Evolutionary conservation across 2,888 invertebrate species (phyloP), one percentile per base, ranked within the genome.

Genomic region (Tetrapedia diversipes): DNA sequence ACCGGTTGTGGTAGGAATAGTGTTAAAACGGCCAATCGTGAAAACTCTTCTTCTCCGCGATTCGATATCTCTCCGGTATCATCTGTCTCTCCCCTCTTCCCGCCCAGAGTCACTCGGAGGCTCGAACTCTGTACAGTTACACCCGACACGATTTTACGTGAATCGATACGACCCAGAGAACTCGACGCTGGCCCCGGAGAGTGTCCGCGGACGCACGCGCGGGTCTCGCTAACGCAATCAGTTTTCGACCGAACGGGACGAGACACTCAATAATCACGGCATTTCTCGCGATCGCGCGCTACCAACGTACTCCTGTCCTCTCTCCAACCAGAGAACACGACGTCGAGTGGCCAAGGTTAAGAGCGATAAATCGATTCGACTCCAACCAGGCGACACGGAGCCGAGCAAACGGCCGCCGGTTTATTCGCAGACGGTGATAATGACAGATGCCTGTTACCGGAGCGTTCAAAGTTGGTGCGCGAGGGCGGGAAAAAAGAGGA

Each of bases 301-400:
- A 19, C 11, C 43, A 37, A 11, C 19, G n/a, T n/a, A 8, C 32
- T 27, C 32, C 11, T n/a, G 8, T 16, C 14, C 14, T 34, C 43
- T 43, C 43, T 45, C n/a, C 2, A n/a, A 14, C 64, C 16, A 45
- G 61, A 39, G 41, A 54, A 60, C 27, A 32, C 65, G 37, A 27
- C 64, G 51, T 37, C 51, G 27, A 49, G 41, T 39, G 65, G 41
- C 43, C 74, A 65, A 78, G 79, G 74, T 80, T 63, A 39, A 51
- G 43, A 16, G 37, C 54, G 74, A 74, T 73, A 70, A 69, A 66
- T 54, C 73, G 77, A 63, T 70, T 60, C 74, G n/a, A 19, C 8
- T n/a, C 29, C 16, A 6, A 16, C n/a, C 27, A n/a, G 47, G 29
- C 51, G 57, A 64, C 24, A 27, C 51, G 47, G 54, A 61, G 47